These are phyloP conservation scores for Cistogaster globosa DNA, from an alignment of 2,888 invertebrate species.

Conservation along the genomic window DNA sequence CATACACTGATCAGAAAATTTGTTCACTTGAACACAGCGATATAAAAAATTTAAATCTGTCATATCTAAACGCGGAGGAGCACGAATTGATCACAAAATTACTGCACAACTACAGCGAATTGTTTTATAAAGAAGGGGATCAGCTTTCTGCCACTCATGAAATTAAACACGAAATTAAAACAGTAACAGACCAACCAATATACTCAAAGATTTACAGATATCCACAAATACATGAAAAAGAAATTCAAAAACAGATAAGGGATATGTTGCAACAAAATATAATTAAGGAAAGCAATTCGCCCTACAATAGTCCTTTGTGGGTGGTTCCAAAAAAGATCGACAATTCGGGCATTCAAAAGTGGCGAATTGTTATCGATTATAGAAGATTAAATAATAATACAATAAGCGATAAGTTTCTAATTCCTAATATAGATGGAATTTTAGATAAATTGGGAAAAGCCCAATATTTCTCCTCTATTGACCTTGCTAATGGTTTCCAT, in stretches of 20 bases:
- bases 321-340: slow-evolving; percentile 34
- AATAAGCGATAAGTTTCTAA: background rate
- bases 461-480: too few relatives aligned
- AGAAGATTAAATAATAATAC: slow-evolving; percentile 4
- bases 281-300: too few relatives aligned
- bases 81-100: background rate
- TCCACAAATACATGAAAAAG: too few relatives aligned
- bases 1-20: slow-evolving; percentile 53
- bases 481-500: too few relatives aligned
- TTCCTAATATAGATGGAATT: background rate
- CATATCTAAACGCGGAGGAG: too few relatives aligned
- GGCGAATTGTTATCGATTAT: slow-evolving; percentile 5
- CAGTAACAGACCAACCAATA: too few relatives aligned
- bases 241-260: too few relatives aligned
- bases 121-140: slow-evolving; percentile 51
- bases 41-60: slow-evolving; percentile 18
- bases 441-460: too few relatives aligned
- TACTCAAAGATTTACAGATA: too few relatives aligned
- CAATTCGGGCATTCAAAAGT: background rate
- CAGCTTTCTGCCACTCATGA: too few relatives aligned
- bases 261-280: too few relatives aligned
- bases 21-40: slow-evolving; percentile 58
- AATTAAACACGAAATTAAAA: too few relatives aligned
- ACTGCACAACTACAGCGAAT: background rate
- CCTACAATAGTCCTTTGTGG: slow-evolving; percentile 26